Evolutionary conservation across 2,113 vertebrate species (phyloP).

Genomic region (Isurus oxyrinchus): DNA sequence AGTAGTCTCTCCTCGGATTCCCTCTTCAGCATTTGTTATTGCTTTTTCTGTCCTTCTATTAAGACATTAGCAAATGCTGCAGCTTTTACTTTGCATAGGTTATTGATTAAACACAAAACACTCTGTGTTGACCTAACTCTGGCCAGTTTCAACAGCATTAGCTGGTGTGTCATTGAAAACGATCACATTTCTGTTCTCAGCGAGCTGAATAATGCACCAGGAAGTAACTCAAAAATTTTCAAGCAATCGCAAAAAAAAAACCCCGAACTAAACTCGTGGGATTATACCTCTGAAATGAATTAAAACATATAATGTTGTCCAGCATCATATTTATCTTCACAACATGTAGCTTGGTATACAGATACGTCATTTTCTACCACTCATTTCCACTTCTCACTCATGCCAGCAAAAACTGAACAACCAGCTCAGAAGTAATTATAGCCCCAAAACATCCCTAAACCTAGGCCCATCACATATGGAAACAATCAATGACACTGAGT

Average conservation of each 20-base stretch:
- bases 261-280: background rate
- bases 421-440: background rate
- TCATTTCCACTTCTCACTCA: background rate
- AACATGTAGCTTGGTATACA: background rate
- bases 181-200: background rate
- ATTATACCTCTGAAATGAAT: background rate
- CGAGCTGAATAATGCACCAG: background rate
- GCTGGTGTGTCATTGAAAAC: background rate
- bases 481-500: background rate
- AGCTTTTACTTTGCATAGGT: background rate
- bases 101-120: slow-evolving; percentile 14
- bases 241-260: background rate
- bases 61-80: background rate
- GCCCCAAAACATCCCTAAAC: background rate
- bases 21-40: background rate
- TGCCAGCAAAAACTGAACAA: background rate
- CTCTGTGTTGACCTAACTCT: background rate
- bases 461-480: background rate
- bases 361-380: background rate
- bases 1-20: background rate
- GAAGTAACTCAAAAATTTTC: background rate
- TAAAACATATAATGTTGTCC: background rate
- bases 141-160: background rate
- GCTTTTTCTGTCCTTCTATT: background rate
- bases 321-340: background rate